Evolutionary conservation across 2,113 vertebrate species (phyloP).

Genomic region (Delphinus delphis): DNA sequence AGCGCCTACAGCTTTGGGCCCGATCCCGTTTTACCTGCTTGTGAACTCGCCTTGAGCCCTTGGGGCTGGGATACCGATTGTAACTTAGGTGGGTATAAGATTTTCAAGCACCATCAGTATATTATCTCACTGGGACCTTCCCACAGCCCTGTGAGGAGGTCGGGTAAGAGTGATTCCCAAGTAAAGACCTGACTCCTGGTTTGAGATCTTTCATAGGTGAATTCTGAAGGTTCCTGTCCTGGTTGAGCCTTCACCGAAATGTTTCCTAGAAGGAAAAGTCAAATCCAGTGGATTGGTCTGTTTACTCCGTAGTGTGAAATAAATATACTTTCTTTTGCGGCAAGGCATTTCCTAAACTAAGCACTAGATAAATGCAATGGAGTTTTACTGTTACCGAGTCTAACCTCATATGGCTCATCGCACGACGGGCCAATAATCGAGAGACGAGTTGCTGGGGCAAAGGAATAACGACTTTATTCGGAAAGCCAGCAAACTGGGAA

Average conservation of each 20-base stretch:
- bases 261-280: neutral
- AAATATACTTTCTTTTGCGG: neutral
- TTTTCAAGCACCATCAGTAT: neutral
- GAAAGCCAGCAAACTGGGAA: neutral
- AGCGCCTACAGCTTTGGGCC: neutral
- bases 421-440: neutral
- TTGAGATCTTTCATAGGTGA: neutral
- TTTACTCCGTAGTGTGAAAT: neutral
- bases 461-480: neutral
- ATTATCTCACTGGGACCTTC: neutral
- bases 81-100: neutral
- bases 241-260: neutral
- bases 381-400: neutral
- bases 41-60: neutral
- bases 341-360: neutral
- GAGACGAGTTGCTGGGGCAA: neutral
- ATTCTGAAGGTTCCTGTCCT: neutral
- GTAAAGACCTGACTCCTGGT: neutral
- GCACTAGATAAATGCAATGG: neutral
- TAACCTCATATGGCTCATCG: neutral
- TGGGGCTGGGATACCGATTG: neutral
- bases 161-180: neutral
- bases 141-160: neutral
- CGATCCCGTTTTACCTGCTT: neutral
- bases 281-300: neutral